phyloP scores from a whole-genome alignment of 2,113 vertebrate genomes.

The Glareola pratincola region DNA sequence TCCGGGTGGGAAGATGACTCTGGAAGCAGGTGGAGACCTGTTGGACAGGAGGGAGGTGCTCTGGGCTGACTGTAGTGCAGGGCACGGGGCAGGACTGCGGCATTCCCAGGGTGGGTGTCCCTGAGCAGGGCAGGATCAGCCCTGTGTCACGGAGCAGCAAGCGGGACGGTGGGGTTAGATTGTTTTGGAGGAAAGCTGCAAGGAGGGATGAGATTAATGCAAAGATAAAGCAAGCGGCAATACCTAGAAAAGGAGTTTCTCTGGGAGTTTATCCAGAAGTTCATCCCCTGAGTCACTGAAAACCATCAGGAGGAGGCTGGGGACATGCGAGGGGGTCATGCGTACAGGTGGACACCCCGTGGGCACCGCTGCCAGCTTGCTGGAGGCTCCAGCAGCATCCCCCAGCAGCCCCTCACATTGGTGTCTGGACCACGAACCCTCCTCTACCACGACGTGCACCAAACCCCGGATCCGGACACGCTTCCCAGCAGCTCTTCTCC shows the following conservation, averaged over 20 bases:
- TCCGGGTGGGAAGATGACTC: neutral
- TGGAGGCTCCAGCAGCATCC: neutral
- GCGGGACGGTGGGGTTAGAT: neutral
- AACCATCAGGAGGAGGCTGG: neutral
- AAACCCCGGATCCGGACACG: rapidly evolving
- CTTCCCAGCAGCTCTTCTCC: neutral
- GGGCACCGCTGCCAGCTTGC: neutral
- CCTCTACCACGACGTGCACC: rapidly evolving
- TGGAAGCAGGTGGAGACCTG: neutral
- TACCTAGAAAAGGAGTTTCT: neutral
- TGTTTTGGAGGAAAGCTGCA: neutral
- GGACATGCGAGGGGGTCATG: rapidly evolving
- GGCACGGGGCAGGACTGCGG: rapidly evolving
- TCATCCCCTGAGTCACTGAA: neutral
- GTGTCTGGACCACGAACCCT: neutral
- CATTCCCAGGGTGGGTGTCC: neutral
- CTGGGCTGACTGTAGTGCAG: neutral
- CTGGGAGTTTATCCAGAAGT: neutral
- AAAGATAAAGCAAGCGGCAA: neutral
- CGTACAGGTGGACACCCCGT: rapidly evolving
- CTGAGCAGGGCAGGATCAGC: neutral
- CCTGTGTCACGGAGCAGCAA: rapidly evolving
- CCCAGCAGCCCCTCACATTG: no score
- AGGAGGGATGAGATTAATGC: neutral
- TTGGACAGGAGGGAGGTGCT: neutral